Evolutionary conservation across 2,888 invertebrate species (phyloP), one percentile per base, ranked within the genome.

Genomic region (Agonopterix alstromeriana): DNA sequence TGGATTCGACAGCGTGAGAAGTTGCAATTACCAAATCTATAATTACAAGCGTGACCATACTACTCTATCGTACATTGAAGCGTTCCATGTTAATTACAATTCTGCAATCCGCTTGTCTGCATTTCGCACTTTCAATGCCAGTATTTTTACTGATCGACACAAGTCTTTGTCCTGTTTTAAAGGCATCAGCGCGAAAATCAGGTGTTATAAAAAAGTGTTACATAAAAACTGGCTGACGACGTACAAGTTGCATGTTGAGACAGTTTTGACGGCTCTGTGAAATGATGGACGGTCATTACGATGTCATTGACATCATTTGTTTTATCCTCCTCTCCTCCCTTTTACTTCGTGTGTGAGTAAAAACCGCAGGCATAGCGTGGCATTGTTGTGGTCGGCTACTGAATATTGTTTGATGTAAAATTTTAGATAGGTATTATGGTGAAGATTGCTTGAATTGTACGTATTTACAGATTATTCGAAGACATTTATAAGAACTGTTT

Each of bases 271-370:
- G 72, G 70, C 61, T 51, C 56, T 57, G 56, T 61, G 66, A 73
- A 76, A 75, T 75, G 76, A 81, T 72, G 75, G 72, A 74, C 73
- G 72, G 71, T 77, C 77, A 77, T 78, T 78, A 77, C 61, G 63
- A 70, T 79, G 82, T 77, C 81, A 77, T 79, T 78, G 82, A 79
- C 81, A 77, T 82, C 77, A 67, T 75, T 80, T 79, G 74, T 73
- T 76, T 73, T 73, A 58, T 69, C 65, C 65, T 70, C 68, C 67
- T 68, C 62, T 65, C 71, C 73, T 67, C 54, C 62, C 65, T 71
- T 73, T 67, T 55, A 55, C 58, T 68, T 57, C 55, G 60, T n/a
- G 38, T 38, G 38, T 11, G 42, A 11, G 42, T 42, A 61, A 65
- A 65, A 75, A 72, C 68, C 67, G 60, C 71, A 69, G 56, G 47